phyloP scores from a whole-genome alignment of 30 jellyfish, hydroid and myxozoan species.

The Aurelia coerulea region DNA sequence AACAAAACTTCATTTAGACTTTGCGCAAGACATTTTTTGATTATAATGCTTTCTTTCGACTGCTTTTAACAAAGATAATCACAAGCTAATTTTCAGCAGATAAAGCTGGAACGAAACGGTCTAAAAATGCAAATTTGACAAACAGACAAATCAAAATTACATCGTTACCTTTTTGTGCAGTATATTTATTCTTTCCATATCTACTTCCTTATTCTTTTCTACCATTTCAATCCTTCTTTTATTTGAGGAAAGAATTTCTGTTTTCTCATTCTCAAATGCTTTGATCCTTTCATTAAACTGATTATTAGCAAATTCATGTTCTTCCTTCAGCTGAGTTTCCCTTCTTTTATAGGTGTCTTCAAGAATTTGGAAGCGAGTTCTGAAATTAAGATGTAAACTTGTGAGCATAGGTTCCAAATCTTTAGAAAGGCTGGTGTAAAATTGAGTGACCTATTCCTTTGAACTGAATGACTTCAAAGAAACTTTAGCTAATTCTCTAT shows the following conservation, averaged over 20 bases:
- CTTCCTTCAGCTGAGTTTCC: constrained; percentile 80
- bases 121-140: too few relatives aligned
- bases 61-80: too few relatives aligned
- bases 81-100: too few relatives aligned
- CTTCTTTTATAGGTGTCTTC: constrained; percentile 92
- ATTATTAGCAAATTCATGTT: constrained; percentile 37
- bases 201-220: constrained; percentile 59
- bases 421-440: too few relatives aligned
- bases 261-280: constrained; percentile 60
- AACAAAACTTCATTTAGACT: too few relatives aligned
- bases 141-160: not conserved
- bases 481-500: too few relatives aligned
- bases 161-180: constrained; percentile 76
- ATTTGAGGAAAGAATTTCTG: constrained; percentile 44
- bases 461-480: too few relatives aligned
- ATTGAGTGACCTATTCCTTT: too few relatives aligned
- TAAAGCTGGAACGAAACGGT: too few relatives aligned
- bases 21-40: too few relatives aligned
- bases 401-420: too few relatives aligned
- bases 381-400: not conserved
- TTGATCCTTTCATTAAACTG: constrained; percentile 61
- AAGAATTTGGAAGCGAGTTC: constrained; percentile 70
- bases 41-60: too few relatives aligned
- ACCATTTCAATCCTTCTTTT: constrained; percentile 49
- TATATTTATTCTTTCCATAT: constrained; percentile 75